These are phyloP conservation scores for Sebastes trivittatus DNA, from an alignment of 2,797 vertebrate genomes.

Conservation along the genomic window DNA sequence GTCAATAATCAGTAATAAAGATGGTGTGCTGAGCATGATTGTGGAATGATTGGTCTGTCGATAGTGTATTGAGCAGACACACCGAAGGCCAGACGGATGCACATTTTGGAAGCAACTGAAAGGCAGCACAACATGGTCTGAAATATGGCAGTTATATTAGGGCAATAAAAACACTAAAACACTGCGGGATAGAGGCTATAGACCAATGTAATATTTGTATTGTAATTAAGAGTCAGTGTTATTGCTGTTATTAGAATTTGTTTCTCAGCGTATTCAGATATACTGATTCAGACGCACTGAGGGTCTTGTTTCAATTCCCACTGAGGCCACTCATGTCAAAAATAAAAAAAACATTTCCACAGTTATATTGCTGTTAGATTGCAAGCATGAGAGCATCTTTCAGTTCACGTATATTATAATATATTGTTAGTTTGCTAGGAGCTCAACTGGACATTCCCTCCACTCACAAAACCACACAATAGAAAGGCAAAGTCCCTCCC, in stretches of 20 bases:
- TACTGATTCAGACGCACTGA: not conserved
- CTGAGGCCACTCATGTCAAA: not conserved
- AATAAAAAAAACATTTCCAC: not conserved
- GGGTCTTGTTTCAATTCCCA: not conserved
- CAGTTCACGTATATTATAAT: not conserved
- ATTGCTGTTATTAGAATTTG: not conserved
- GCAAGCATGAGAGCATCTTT: not conserved
- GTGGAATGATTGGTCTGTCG: slow-evolving; percentile 93
- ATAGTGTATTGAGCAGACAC: slow-evolving; percentile 82
- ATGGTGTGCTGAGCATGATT: slow-evolving; percentile 93
- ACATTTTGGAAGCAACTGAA: slow-evolving; percentile 64
- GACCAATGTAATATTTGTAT: not conserved
- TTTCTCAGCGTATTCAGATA: not conserved
- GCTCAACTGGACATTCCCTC: not conserved
- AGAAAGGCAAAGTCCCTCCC: no score
- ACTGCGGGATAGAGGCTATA: slow-evolving; percentile 9
- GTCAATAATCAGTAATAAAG: slow-evolving; percentile 96
- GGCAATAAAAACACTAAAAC: slow-evolving; percentile 48
- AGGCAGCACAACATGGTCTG: slow-evolving; percentile 51
- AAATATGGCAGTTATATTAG: slow-evolving; percentile 55
- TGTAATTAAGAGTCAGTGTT: not conserved
- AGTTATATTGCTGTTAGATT: not conserved
- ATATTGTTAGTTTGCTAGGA: not conserved
- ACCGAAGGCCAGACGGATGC: slow-evolving; percentile 65
- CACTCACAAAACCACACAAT: not conserved